A percentile compares a stretch with the other conserved stretches of the same genome.
phyloP scores from a whole-genome alignment of 2,888 invertebrate species.

The Aspidiotus rigidus region DNA sequence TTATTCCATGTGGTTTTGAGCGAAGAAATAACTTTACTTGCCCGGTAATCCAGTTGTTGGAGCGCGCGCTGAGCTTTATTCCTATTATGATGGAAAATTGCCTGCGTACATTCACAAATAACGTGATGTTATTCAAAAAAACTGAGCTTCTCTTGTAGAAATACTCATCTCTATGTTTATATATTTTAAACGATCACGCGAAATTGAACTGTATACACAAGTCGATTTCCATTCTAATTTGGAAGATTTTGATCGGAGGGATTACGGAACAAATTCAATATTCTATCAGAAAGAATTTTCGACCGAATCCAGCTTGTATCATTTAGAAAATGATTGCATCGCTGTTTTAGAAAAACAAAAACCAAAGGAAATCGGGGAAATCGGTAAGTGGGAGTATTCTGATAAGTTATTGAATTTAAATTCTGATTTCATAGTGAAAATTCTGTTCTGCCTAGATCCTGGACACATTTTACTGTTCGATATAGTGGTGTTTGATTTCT shows the following conservation, averaged over 20 bases:
- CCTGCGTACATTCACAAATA: slow-evolving; percentile 9
- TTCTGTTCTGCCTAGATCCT: slow-evolving; percentile 6
- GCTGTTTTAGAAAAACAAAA: slow-evolving; percentile 8
- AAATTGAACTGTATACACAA: slow-evolving; percentile 24
- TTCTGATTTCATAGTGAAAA: not conserved
- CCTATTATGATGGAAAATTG: slow-evolving; percentile 11
- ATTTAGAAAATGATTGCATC: slow-evolving; percentile 27
- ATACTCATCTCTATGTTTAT: slow-evolving; percentile 11
- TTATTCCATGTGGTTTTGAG: not conserved
- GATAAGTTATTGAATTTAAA: not conserved
- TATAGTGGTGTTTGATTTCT: slow-evolving; percentile 11
- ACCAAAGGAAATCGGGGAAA: slow-evolving; percentile 5
- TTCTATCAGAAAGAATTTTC: slow-evolving; percentile 11
- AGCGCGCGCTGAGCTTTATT: slow-evolving; percentile 8
- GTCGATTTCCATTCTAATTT: slow-evolving; percentile 16
- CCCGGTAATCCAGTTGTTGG: too few relatives aligned
- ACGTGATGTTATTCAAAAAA: slow-evolving; percentile 22
- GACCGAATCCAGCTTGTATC: slow-evolving; percentile 17
- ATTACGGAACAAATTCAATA: slow-evolving; percentile 13
- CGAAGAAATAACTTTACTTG: not conserved
- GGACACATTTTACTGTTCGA: slow-evolving; percentile 6
- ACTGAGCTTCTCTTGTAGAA: not conserved
- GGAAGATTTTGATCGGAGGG: not conserved
- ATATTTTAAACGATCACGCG: slow-evolving; percentile 17
- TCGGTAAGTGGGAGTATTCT: not conserved